A percentile compares a stretch with the other conserved stretches of the same genome.
These are phyloP conservation scores for Scaptomyza pallida DNA, from an alignment of 1,140 invertebrate species.

Conservation along the genomic window DNA sequence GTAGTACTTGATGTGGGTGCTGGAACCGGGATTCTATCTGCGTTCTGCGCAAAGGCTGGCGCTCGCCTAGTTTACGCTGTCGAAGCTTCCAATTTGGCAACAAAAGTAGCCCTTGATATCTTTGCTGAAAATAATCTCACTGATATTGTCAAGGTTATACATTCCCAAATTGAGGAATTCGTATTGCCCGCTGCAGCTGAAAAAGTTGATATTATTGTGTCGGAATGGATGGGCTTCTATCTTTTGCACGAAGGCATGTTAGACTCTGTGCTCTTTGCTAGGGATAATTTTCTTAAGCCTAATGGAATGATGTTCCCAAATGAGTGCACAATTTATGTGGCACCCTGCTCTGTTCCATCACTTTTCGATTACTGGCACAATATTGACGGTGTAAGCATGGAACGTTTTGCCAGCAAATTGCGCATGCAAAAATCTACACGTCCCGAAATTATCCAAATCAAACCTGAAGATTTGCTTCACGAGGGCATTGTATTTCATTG, in stretches of 20 bases:
- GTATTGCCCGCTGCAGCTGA: conserved; percentile 90
- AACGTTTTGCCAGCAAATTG: conserved; percentile 85
- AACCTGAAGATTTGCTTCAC: conserved; percentile 85
- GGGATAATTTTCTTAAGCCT: conserved; percentile 95
- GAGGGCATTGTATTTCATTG: conserved; percentile 86
- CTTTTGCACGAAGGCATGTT: conserved; percentile 99
- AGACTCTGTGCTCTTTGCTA: conserved; percentile 94
- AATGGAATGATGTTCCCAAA: conserved; percentile 89
- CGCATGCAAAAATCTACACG: conserved; percentile 85
- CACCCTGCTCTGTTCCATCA: conserved; percentile 89
- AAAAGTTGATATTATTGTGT: conserved; percentile 98
- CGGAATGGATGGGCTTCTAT: conserved; percentile 99
- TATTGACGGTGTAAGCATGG: conserved; percentile 86
- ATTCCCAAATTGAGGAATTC: conserved; percentile 88
- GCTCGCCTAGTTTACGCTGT: conserved; percentile 96
- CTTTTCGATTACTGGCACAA: conserved; percentile 87
- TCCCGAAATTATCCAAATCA: conserved; percentile 85
- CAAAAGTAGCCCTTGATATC: conserved; percentile 93
- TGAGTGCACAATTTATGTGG: conserved; percentile 86
- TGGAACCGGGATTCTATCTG: conserved; percentile 97
- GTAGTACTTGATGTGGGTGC: conserved; percentile 97
- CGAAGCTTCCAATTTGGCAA: conserved; percentile 94
- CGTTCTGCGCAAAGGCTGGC: conserved; percentile 97
- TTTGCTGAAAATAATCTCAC: conserved; percentile 89
- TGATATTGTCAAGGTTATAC: conserved; percentile 85